Percentiles rank a stretch among this genome's conserved stretches.
Evolutionary conservation across 92 coral and sea anemone genomes (phyloP).

Genomic region (Ricordea florida): DNA sequence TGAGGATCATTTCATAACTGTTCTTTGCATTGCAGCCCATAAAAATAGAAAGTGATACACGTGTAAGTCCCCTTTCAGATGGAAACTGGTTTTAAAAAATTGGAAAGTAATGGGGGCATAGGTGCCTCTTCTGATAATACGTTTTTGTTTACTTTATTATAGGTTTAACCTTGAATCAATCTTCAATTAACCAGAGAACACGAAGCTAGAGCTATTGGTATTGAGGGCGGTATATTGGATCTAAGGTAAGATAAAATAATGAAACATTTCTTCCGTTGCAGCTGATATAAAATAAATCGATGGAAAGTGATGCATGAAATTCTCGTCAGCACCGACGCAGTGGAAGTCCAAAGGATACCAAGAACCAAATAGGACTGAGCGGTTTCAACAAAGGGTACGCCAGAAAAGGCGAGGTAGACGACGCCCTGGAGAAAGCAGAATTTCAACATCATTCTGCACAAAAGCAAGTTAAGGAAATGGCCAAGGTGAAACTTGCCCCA

Average conservation of each 20-base stretch:
- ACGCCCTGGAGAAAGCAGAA: conserved; percentile 6
- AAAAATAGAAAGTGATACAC: too few relatives aligned
- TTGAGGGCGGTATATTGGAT: neutral
- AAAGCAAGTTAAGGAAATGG: conserved; percentile 5
- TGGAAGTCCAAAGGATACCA: neutral
- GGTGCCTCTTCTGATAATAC: neutral
- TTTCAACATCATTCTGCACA: neutral
- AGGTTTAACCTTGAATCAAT: neutral
- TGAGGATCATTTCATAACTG: too few relatives aligned
- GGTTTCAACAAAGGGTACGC: conserved; percentile 41
- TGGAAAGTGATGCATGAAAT: neutral
- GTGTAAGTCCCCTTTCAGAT: too few relatives aligned
- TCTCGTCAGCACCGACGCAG: conserved; percentile 7
- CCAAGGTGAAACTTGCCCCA: conserved; percentile 24
- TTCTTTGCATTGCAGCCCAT: too few relatives aligned
- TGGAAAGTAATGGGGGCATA: neutral
- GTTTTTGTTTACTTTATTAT: neutral
- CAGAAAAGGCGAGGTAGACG: neutral
- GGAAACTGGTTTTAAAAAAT: too few relatives aligned
- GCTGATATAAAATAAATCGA: neutral
- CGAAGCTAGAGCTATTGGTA: neutral
- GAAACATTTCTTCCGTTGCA: neutral
- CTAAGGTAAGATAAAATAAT: neutral
- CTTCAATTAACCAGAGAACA: neutral
- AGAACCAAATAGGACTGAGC: conserved; percentile 7